phyloP scores from a whole-genome alignment of 2,888 invertebrate species.

The Callyntrura guangdongensis region DNA sequence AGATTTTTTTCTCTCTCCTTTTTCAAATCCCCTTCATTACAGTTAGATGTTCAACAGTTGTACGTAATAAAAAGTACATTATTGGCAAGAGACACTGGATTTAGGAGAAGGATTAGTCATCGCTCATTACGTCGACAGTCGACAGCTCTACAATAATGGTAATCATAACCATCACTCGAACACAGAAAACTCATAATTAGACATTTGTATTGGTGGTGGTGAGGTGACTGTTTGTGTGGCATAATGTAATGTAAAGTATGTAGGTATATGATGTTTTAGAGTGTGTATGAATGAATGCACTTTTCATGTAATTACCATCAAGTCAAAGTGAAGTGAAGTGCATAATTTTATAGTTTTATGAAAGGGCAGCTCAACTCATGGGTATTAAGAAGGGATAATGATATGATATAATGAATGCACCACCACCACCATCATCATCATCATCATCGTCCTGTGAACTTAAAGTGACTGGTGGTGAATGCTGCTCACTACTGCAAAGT shows the following conservation, averaged over 20 bases:
- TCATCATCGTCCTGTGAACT: constrained; percentile 11
- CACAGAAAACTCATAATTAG: neutral
- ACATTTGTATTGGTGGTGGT: neutral
- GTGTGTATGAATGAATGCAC: constrained; percentile 40
- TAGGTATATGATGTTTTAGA: neutral
- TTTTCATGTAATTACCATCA: constrained; percentile 12
- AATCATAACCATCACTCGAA: neutral
- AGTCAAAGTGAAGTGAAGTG: constrained; percentile 13
- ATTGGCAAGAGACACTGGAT: neutral
- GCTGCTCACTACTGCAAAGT: constrained; percentile 21
- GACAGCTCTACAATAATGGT: too few relatives aligned
- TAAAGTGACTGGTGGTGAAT: neutral
- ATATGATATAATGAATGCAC: constrained; percentile 37
- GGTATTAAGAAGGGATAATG: constrained; percentile 28
- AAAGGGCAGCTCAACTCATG: constrained; percentile 3
- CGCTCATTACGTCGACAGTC: neutral
- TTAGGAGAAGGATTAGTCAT: constrained; percentile 29
- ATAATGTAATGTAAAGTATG: neutral
- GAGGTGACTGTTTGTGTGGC: neutral
- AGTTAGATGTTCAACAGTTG: neutral
- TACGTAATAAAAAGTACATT: neutral
- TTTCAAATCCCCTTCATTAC: neutral
- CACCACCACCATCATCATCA: neutral
- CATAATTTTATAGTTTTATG: constrained; percentile 22
- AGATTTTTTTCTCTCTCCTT: too few relatives aligned